phyloP scores from a whole-genome alignment of 2,797 vertebrate species.

The Streptopelia turtur region DNA sequence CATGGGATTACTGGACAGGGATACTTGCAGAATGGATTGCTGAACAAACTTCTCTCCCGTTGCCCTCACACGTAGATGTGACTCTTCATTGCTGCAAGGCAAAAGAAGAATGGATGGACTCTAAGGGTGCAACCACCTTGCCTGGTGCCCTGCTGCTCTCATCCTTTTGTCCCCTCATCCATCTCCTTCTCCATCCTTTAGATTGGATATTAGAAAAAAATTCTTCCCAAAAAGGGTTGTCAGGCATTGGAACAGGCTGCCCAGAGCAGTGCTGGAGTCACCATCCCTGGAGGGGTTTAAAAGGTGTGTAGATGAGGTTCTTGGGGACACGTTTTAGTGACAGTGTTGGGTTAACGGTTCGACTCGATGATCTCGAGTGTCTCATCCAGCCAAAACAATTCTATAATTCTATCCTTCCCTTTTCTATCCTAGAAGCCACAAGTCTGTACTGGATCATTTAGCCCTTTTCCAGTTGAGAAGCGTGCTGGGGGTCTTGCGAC shows the following conservation, averaged over 20 bases:
- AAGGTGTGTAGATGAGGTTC: too few species aligned
- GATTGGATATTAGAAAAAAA: too few species aligned
- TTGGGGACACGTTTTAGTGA: too few species aligned
- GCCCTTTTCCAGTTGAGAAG: background rate
- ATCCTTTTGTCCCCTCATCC: background rate
- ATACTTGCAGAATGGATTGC: background rate
- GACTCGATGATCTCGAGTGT: too few species aligned
- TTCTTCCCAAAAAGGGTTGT: too few species aligned
- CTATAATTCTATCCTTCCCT: background rate
- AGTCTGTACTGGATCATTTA: background rate
- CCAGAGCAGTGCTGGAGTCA: too few species aligned
- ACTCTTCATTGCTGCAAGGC: background rate
- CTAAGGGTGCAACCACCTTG: background rate
- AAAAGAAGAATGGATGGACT: background rate
- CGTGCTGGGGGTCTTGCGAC: background rate
- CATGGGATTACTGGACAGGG: background rate
- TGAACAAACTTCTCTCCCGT: background rate
- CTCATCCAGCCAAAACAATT: too few species aligned
- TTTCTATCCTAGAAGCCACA: background rate
- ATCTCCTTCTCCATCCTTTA: background rate
- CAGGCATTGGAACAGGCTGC: too few species aligned
- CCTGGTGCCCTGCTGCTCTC: background rate
- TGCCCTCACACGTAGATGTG: background rate
- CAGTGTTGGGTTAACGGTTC: too few species aligned
- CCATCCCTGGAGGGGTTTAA: too few species aligned